Evolutionary conservation across 1,140 invertebrate genomes (phyloP), one percentile per base, ranked within the genome.

Genomic region (Pteromalus puparum): DNA sequence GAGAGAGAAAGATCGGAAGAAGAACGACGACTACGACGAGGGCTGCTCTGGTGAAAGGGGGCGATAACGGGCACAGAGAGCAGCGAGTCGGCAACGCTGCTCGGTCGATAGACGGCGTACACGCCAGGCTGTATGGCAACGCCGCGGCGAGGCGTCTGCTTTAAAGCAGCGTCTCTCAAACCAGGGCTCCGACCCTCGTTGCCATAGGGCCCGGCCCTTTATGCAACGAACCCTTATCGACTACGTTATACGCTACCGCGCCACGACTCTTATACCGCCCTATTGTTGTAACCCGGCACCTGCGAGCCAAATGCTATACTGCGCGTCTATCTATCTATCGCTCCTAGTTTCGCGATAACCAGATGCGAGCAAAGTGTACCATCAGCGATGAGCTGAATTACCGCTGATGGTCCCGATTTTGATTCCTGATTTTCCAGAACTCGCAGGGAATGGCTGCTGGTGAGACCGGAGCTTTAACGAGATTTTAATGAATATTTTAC

Each of bases 91-190:
- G 92, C 92, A 93, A 92, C 92, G 87, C 82, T 78, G 92, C 87
- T 78, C 89, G 92, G 91, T 93, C 92, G 92, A 93, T 92, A 93
- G 90, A 88, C 89, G 91, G 88, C 89, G 91, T 90, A 90, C 90
- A 89, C 24, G 30, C 68, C 15, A n/a, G 85, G 87, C 48, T 83
- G 79, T 42, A 81, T 87, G 92, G 92, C 92, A 93, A 92, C 91
- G 86, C 87, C 74, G 92, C 91, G 87, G 92, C 91, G 87, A 89
- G 84, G 86, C 88, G 92, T 92, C 92, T 92, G 92, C 91, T 92
- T 92, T 91, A 92, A 92, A 90, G 85, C 91, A 92, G 91, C 85
- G 91, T 85, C 88, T 91, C 91, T 92, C 92, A 90, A 89, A 88
- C 85, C 5, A 38, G 24, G 85, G 72, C 82, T 83, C 78, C 3